A percentile compares a stretch with the other conserved stretches of the same genome.
Conservation (phyloP, 2,113 vertebrate species). For the Rhegmatorhina hoffmannsi region DNA sequence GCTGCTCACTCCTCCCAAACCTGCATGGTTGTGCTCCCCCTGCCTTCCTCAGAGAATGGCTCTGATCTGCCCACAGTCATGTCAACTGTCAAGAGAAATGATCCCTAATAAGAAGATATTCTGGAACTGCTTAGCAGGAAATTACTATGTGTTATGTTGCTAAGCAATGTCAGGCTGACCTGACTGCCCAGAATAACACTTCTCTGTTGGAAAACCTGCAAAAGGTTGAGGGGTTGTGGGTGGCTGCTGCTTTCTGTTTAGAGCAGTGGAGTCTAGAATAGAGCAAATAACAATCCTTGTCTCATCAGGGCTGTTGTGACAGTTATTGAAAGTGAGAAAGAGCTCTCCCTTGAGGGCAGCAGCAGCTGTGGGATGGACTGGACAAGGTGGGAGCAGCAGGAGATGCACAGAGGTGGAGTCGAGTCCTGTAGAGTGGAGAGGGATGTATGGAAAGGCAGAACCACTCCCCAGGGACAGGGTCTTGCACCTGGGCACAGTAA, state of each 20-base stretch:
- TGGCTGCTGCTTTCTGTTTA: background rate
- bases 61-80: background rate
- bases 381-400: rapidly evolving
- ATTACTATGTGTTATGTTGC: slow-evolving; percentile 37
- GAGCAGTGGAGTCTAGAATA: background rate
- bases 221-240: background rate
- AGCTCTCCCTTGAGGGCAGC: background rate
- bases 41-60: background rate
- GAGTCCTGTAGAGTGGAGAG: background rate
- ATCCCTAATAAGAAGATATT: background rate
- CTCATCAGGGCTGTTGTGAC: background rate
- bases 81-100: slow-evolving; percentile 3
- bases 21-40: rapidly evolving
- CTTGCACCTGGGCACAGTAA: background rate
- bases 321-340: background rate
- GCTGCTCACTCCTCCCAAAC: rapidly evolving
- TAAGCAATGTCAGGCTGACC: slow-evolving; percentile 44
- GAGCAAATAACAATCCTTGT: background rate
- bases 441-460: background rate
- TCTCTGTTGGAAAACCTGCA: background rate
- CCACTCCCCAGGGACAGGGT: rapidly evolving
- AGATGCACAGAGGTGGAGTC: background rate
- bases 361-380: background rate
- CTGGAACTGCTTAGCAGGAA: slow-evolving; percentile 34
- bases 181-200: background rate